Evolutionary conservation across 2,888 invertebrate genomes (phyloP).

Genomic region (Heterodera filipjevi): DNA sequence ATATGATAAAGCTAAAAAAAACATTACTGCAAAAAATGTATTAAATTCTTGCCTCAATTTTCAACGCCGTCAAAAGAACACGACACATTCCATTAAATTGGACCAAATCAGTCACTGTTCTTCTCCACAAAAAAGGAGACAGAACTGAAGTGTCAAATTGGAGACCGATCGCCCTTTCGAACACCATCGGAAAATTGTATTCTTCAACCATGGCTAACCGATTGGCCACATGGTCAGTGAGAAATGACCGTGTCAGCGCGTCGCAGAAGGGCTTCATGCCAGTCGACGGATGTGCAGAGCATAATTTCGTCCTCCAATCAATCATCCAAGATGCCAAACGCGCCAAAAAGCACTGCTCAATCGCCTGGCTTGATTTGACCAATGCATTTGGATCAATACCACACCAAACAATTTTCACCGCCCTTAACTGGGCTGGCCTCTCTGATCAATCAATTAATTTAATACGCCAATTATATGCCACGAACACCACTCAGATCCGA

Average conservation of each 20-base stretch:
- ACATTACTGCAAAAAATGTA: no score
- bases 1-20: no score
- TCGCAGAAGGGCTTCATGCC: constrained; percentile 66
- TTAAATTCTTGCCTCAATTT: constrained; percentile 25
- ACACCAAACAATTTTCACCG: constrained; percentile 46
- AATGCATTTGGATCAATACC: constrained; percentile 60
- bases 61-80: neutral
- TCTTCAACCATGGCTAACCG: constrained; percentile 46
- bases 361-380: constrained; percentile 66
- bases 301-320: constrained; percentile 37
- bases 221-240: constrained; percentile 39
- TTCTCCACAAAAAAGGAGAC: constrained; percentile 52
- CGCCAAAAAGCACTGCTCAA: constrained; percentile 35
- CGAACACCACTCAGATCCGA: constrained; percentile 10
- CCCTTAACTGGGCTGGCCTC: constrained; percentile 26
- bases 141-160: constrained; percentile 54
- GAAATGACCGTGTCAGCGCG: constrained; percentile 35
- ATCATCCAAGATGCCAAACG: constrained; percentile 34
- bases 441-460: neutral
- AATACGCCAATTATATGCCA: constrained; percentile 28
- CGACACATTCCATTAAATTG: constrained; percentile 41
- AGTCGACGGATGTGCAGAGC: constrained; percentile 47
- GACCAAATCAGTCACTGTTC: constrained; percentile 45
- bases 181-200: constrained; percentile 47
- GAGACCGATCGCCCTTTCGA: constrained; percentile 49